Evolutionary conservation across 2,888 invertebrate genomes (phyloP).

Genomic region (Adelognathus sp.): DNA sequence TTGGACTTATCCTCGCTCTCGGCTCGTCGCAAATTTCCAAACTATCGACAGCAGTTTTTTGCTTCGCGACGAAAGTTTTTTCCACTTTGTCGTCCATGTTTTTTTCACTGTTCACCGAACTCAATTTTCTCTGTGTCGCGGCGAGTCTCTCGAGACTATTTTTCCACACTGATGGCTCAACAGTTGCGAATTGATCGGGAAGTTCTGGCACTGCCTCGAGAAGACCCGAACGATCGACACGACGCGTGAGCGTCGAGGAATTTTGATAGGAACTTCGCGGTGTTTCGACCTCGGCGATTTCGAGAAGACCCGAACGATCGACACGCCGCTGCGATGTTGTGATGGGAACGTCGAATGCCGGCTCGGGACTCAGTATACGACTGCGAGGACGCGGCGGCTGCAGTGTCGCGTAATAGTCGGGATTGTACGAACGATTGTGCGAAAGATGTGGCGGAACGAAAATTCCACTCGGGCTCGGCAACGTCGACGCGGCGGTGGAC

Average conservation of each 20-base stretch:
- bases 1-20: conserved; percentile 30
- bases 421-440: conserved; percentile 55
- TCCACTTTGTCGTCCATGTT: too few relatives aligned
- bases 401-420: conserved; percentile 68
- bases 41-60: too few relatives aligned
- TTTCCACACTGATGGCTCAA: not conserved
- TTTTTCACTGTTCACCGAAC: too few relatives aligned
- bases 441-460: conserved; percentile 58
- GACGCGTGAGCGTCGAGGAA: conserved; percentile 66
- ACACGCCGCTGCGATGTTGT: conserved; percentile 72
- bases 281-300: conserved; percentile 70
- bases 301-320: conserved; percentile 76
- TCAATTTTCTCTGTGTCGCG: conserved; percentile 63
- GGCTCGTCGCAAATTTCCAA: not conserved
- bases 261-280: conserved; percentile 59
- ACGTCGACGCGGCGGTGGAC: conserved; percentile 54
- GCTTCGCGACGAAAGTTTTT: too few relatives aligned
- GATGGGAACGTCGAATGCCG: conserved; percentile 61
- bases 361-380: conserved; percentile 45
- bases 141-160: conserved; percentile 47
- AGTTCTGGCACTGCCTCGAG: conserved; percentile 77
- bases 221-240: conserved; percentile 73
- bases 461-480: conserved; percentile 44
- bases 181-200: conserved; percentile 66
- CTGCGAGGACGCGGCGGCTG: conserved; percentile 31